phyloP scores from a whole-genome alignment of 2,888 invertebrate genomes.

The Hanleya hanleyi region DNA sequence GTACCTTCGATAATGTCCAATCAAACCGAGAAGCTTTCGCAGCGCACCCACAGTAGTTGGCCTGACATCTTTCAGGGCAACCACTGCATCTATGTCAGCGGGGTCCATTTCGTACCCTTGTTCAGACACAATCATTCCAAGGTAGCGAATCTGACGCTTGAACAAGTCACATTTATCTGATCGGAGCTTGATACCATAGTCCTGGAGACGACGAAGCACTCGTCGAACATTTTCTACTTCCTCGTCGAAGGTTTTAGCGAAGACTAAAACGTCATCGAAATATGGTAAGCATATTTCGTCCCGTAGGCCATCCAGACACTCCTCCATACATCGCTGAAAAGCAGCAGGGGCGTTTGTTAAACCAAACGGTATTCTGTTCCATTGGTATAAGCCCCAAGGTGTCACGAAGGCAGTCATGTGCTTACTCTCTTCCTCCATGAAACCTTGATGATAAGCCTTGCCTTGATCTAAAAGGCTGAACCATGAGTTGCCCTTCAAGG shows the following conservation, averaged over 20 bases:
- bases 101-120: not conserved
- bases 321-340: constrained; percentile 17
- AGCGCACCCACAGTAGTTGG: constrained; percentile 8
- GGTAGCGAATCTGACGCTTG: not conserved
- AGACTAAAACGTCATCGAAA: constrained; percentile 15
- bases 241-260: constrained; percentile 8
- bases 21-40: constrained; percentile 8
- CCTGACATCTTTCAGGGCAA: not conserved
- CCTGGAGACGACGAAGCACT: constrained; percentile 9
- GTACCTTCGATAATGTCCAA: no score
- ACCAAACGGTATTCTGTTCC: constrained; percentile 30
- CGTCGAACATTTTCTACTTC: constrained; percentile 3
- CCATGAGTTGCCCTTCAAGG: constrained; percentile 26
- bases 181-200: not conserved
- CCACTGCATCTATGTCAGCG: not conserved
- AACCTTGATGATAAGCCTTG: constrained; percentile 34
- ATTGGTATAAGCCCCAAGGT: constrained; percentile 31
- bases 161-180: constrained; percentile 2
- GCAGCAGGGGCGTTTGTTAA: constrained; percentile 27
- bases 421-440: constrained; percentile 18
- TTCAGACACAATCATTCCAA: constrained; percentile 9
- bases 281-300: constrained; percentile 23
- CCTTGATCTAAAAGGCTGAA: constrained; percentile 30
- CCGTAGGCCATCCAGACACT: constrained; percentile 15
- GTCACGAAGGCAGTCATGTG: constrained; percentile 34